phyloP scores from a whole-genome alignment of 2,113 vertebrate species.

The Toxostoma redivivum region DNA sequence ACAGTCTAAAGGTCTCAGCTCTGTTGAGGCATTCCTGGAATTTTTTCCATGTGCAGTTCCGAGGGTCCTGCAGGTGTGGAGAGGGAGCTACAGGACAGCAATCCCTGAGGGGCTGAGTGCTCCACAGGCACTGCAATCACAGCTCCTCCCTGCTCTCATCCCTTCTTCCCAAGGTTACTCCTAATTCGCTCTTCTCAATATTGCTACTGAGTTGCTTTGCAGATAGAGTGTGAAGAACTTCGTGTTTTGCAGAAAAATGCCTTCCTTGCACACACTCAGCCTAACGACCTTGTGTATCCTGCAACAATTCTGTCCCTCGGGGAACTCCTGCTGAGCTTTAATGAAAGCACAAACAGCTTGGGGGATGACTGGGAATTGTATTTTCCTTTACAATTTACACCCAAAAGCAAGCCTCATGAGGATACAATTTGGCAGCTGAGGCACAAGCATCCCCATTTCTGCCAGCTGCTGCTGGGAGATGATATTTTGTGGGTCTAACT shows the following conservation, averaged over 20 bases:
- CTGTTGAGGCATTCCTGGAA: background rate
- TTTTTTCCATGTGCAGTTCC: background rate
- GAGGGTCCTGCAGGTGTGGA: background rate
- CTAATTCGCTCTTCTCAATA: background rate
- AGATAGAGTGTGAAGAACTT: background rate
- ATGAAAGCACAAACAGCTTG: background rate
- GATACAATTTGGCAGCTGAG: background rate
- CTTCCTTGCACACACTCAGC: background rate
- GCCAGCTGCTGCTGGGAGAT: background rate
- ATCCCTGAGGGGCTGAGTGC: fast-evolving
- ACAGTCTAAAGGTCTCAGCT: background rate
- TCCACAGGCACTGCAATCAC: background rate
- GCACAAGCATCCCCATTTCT: background rate
- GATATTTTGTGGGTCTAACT: background rate
- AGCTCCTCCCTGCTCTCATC: background rate
- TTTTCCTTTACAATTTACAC: background rate
- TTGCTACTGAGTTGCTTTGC: background rate
- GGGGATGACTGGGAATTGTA: background rate
- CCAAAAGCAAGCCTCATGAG: background rate
- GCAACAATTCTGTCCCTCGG: background rate
- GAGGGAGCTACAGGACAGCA: background rate
- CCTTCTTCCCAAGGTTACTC: background rate
- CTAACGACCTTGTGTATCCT: background rate
- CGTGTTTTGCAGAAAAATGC: background rate
- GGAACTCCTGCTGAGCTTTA: background rate